Base-by-base conservation (phyloP, 2,888 invertebrate species). In the Ectemnius cavifrons region DNA sequence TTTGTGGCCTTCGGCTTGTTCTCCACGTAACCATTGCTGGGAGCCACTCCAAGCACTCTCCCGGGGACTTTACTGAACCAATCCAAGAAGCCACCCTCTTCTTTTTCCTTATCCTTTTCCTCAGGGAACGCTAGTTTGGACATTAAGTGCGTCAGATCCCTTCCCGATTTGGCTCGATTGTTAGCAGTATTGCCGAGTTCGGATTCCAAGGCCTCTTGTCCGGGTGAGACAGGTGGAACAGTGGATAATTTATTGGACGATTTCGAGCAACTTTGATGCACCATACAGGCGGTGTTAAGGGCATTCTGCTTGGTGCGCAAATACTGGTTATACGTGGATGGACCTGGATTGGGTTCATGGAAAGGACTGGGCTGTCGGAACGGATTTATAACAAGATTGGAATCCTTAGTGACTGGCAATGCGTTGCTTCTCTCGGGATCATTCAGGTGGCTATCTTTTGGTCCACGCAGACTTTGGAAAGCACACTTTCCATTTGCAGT, bases 1-100 rank as follows among this genome's bases (percentile, higher is more conserved):
- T 59, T 73, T 70, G 75, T 74, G 4, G 65, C 63, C 16, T 74
- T 82, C 16, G 69, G 75, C 52, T 83, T 81, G 27, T 71, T 76
- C 63, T 84, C 79, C 49, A 68, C 63, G 23, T 73, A 78, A 2
- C 86, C 65, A 83, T 83, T 79, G 75, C 81, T 79, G 49, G 86
- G 75, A 63, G 89, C 79, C 70, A 88, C 77, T 77, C 91, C 76
- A 69, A 91, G 72, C 73, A 89, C 86, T 79, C 89, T 77, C 2
- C 84, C 83, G 0, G 89, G 89, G 11, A 88, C 86, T 68, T 84
- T 84, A 63, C 84, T 86, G 73, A 89, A 86, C 90, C 90, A 89
- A 28, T 89, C 87, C 3, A 88, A 65, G 46, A 89, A 84, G 0
- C 89, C 88, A 8, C 85, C 85, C 4, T 89, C 89, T 14, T 88